Conservation (phyloP, 2,113 vertebrate genomes). For the Isichthys henryi region DNA sequence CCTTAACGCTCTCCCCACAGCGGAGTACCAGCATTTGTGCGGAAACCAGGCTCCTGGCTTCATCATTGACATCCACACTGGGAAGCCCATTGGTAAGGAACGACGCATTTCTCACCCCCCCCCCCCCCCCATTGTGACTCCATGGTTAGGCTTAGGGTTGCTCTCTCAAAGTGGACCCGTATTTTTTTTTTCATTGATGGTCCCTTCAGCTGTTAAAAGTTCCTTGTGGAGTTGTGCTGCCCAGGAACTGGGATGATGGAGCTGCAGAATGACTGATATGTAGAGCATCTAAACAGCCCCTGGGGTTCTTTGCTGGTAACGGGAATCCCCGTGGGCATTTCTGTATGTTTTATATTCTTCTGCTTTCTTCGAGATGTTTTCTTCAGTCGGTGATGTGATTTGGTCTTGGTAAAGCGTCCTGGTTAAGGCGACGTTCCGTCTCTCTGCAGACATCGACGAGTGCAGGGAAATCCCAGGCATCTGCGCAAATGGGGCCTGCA, state of each 20-base stretch:
- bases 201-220: not conserved
- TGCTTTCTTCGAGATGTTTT: not conserved
- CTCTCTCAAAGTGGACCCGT: not conserved
- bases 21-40: conserved; percentile 80
- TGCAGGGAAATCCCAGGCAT: conserved; percentile 82
- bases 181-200: not conserved
- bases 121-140: not conserved
- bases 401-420: not conserved
- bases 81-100: conserved; percentile 76
- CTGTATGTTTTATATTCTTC: not conserved
- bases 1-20: conserved; percentile 43
- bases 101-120: not conserved
- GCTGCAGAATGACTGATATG: not conserved
- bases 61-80: conserved; percentile 81
- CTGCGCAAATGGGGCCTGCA: conserved; percentile 78
- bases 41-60: conserved; percentile 84
- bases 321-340: not conserved
- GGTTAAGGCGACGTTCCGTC: not conserved
- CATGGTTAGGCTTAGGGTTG: not conserved
- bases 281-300: not conserved
- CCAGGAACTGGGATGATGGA: not conserved
- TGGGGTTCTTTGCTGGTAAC: not conserved
- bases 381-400: not conserved
- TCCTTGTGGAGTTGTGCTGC: not conserved
- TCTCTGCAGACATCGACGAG: conserved; percentile 80